Base-by-base conservation (phyloP, 2,888 invertebrate genomes). In the Limenitis camilla region DNA sequence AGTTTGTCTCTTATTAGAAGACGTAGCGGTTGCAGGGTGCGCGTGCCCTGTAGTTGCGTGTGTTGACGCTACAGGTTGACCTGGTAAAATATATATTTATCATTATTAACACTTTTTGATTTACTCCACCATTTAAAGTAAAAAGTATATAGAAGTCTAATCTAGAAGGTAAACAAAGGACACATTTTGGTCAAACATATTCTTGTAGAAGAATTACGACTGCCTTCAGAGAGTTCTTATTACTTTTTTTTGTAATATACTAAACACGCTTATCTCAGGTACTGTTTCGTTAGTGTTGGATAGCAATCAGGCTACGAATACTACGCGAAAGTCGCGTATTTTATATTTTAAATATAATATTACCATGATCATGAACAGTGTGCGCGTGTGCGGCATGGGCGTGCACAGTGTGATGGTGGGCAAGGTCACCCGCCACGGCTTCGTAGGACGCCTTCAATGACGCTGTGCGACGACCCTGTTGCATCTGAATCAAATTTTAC, bases 381-480 rank as follows among this genome's bases (percentile, higher is more conserved):
- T 58, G 58, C 9, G 62, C 59, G 70, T 66, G 19, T 3, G 19
- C 19, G 19, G 19, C 19, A 19, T 19, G 19, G 19, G 19, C 19
- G 19, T 19, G 19, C 19, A 19, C 19, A 19, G 19, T 19, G 19
- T 19, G 19, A 19, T 19, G 19, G 19, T 19, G 19, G 3, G 19
- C 19, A 19, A 91, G 52, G 92, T 82, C 69, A 93, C 88, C 89
- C 2, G 92, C 90, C 41, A 92, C 91, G 0, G 97, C 97, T 77
- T 98, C 98, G 74, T 96, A 97, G 31, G 97, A 97, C 9, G 98
- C 97, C 80, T 98, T 98, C 61, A 98, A 85, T 66, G 96, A 96
- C 1, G 97, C 96, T 0, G 97, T 97, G 49, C 98, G 90, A 41
- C 98, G 90, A 0, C 98, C 98, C 67, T 97, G 96, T 69, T 95